Conservation (phyloP, 2,888 invertebrate genomes). For the Cheilosia grossa region DNA sequence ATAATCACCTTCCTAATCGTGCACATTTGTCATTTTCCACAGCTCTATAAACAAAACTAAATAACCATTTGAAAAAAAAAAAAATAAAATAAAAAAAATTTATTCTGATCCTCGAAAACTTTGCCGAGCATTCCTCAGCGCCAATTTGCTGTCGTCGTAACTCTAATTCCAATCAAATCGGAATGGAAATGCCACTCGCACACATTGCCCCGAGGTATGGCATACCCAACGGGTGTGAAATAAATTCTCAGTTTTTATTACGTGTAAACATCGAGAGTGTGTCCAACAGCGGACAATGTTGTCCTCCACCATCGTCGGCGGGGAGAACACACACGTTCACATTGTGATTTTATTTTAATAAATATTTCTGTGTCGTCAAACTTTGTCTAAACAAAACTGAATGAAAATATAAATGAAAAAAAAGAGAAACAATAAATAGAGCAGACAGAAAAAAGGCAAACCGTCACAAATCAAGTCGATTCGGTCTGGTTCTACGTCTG, state of each 20-base stretch:
- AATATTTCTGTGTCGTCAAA: slow-evolving; percentile 55
- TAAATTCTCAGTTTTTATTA: slow-evolving; percentile 81
- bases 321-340: background rate
- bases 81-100: slow-evolving; percentile 13
- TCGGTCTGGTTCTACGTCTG: slow-evolving; percentile 18
- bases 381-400: slow-evolving; percentile 50
- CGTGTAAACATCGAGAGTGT: slow-evolving; percentile 76
- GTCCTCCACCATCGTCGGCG: background rate
- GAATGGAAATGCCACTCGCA: slow-evolving; percentile 27
- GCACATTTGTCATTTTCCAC: slow-evolving; percentile 20
- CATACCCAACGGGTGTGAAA: slow-evolving; percentile 62
- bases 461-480: slow-evolving; percentile 61
- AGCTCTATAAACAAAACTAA: slow-evolving; percentile 16
- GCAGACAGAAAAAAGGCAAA: slow-evolving; percentile 56
- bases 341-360: slow-evolving; percentile 48
- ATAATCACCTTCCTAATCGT: slow-evolving; percentile 23
- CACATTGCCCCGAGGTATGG: slow-evolving; percentile 1
- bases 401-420: slow-evolving; percentile 41
- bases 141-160: slow-evolving; percentile 49
- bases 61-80: background rate
- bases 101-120: background rate
- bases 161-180: slow-evolving; percentile 41
- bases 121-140: slow-evolving; percentile 12
- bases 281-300: slow-evolving; percentile 53
- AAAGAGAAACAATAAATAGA: slow-evolving; percentile 54